Base-by-base conservation (phyloP, 2,113 vertebrate species). In the Sminthopsis crassicaudata region DNA sequence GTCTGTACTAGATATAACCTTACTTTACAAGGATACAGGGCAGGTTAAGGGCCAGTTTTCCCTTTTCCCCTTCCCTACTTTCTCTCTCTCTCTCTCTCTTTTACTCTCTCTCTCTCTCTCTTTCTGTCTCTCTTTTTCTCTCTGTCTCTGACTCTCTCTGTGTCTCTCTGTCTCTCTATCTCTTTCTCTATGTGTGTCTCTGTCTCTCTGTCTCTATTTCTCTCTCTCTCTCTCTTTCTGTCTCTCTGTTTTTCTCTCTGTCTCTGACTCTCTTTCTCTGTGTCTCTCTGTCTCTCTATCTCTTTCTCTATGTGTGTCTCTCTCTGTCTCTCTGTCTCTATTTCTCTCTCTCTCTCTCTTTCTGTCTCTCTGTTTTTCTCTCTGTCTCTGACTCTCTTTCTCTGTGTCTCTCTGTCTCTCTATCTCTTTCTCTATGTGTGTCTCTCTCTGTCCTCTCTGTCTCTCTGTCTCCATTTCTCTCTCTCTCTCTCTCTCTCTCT, bases 21-120 rank as follows among this genome's bases (percentile, higher is more conserved):
- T 84, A 57, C 10, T n/a, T 89, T 92, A 57, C 54, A 91, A 94
- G 36, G 12, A 53, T 25, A 53, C 93, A 60, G 91, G 91, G 90
- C 67, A 36, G 92, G 57, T 55, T 52, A 76, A 91, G 1, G 55
- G 24, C n/a, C 25, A 30, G 30, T 54, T 76, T 27, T 76, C 60
- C 50, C 50, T n/a, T n/a, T n/a, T n/a, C n/a, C 50, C 50, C 48
- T 48, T 60, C 53, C 50, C 89, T 57, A 36, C 19, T 48, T 48
- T 3, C 24, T n/a, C n/a, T n/a, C n/a, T n/a, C n/a, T n/a, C n/a
- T n/a, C 6, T 48, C 9, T 51, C 50, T 11, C 9, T 51, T 9
- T 51, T 6, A 10, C 50, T 51, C 50, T 51, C 50, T 51, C 50
- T 51, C 50, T 51, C 8, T 51, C 50, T 51, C 50, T 51, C 10